Conservation (phyloP, 2,888 invertebrate genomes). For the Tanytarsus gracilentus region DNA sequence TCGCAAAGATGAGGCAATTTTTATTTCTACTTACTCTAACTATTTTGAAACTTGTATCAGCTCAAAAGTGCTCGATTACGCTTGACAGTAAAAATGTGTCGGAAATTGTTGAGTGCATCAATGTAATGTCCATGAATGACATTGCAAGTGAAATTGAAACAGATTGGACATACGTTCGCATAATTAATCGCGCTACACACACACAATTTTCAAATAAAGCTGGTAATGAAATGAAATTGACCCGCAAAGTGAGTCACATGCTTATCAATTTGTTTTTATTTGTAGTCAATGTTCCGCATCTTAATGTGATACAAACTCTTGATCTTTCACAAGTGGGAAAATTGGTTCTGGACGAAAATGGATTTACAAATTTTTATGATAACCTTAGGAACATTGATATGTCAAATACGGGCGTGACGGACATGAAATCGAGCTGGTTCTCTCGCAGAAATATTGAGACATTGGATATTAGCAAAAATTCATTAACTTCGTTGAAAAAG, state of each 20-base stretch:
- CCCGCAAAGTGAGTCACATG: not conserved
- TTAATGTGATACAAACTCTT: conserved; percentile 4
- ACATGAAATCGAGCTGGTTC: not conserved
- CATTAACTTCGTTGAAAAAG: not conserved
- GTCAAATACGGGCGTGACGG: not conserved
- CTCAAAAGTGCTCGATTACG: not conserved
- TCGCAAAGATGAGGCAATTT: too few species aligned
- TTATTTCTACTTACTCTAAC: too few species aligned
- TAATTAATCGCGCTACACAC: not conserved
- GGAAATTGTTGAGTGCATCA: not conserved
- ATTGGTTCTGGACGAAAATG: not conserved
- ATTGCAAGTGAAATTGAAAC: not conserved
- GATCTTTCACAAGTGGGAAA: not conserved
- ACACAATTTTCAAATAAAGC: not conserved
- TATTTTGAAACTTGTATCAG: not conserved
- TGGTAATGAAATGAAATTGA: not conserved
- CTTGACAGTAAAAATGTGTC: not conserved
- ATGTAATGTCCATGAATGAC: not conserved
- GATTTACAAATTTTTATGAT: not conserved
- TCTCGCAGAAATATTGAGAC: not conserved
- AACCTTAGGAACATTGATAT: not conserved
- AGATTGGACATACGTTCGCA: not conserved
- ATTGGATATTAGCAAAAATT: not conserved
- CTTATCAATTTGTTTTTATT: not conserved
- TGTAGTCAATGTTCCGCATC: conserved; percentile 9